Evolutionary conservation across 1,140 invertebrate species (phyloP).

Genomic region (Ylistrum balloti): DNA sequence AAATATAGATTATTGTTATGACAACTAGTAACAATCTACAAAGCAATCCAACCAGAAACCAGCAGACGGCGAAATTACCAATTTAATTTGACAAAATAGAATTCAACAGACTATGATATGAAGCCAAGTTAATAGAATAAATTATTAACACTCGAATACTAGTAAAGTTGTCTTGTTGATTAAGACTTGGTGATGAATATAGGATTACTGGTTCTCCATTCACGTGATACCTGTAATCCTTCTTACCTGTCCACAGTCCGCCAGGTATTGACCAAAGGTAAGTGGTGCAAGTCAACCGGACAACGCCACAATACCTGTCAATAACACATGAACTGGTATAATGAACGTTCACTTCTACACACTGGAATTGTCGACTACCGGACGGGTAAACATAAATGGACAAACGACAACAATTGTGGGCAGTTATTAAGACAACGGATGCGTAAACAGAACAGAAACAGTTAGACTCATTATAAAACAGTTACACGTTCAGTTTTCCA

Average conservation of each 20-base stretch:
- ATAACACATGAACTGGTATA: neutral
- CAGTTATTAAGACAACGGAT: neutral
- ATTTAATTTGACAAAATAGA: neutral
- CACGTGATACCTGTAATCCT: neutral
- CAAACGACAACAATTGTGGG: neutral
- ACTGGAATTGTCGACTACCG: neutral
- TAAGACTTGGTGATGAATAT: neutral
- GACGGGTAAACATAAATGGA: neutral
- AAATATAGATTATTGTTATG: no score
- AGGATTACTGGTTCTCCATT: neutral
- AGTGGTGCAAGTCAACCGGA: slow-evolving; percentile 12
- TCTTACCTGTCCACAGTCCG: neutral
- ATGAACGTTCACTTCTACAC: neutral
- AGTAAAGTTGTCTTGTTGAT: neutral
- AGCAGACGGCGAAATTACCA: neutral
- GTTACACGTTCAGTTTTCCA: neutral
- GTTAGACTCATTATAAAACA: neutral
- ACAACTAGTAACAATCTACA: no score
- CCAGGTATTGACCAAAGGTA: slow-evolving; percentile 3
- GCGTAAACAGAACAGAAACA: neutral
- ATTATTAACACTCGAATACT: neutral
- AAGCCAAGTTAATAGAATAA: neutral
- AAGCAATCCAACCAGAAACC: neutral
- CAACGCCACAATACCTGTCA: neutral
- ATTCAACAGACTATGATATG: neutral